Evolutionary conservation across 2,888 invertebrate species (phyloP), one percentile per base, ranked within the genome.

Genomic region (Tanytarsus gracilentus): DNA sequence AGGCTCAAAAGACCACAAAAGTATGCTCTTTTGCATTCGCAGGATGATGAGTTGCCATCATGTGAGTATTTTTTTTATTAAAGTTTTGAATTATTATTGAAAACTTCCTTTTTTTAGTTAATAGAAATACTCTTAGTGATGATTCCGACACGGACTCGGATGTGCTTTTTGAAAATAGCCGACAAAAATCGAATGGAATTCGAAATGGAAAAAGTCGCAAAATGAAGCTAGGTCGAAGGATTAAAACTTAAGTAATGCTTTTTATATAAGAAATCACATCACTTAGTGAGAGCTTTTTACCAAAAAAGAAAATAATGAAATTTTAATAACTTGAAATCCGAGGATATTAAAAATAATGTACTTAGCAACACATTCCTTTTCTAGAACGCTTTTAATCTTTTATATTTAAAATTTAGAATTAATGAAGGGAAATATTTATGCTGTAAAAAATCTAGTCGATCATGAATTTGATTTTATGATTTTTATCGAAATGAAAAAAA

Each of bases 141-240:
- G 90, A 90, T 67, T 82, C 85, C 1, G 82, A 85, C 1, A 90
- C 90, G 65, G 88, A 91, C 66, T 90, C 89, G 0, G 89, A 91
- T 72, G 86, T 91, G 7, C 75, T 90, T 18, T 90, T 90, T 70
- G 90, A 90, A 70, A 79, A 77, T 63, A 84, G 83, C 66, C 77
- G 79, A 25, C 39, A 61, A 25, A 74, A 74, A 64, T 68, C 70
- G 18, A 65, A 65, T 51, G 64, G 65, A 68, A 71, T 64, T 69
- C 8, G 61, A 6, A 62, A 62, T 51, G 62, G 62, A 11, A 60
- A 49, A 36, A 23, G 26, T 23, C 26, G 40, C 11, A n/a, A 29
- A 33, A 33, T 39, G 21, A 72, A 73, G 62, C 63, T 73, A 62
- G 73, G 74, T 8, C 69, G 74, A 62, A 71, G 72, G 62, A 71